Conservation (phyloP, 1,140 invertebrate genomes). For the Euglossa dilemma region DNA sequence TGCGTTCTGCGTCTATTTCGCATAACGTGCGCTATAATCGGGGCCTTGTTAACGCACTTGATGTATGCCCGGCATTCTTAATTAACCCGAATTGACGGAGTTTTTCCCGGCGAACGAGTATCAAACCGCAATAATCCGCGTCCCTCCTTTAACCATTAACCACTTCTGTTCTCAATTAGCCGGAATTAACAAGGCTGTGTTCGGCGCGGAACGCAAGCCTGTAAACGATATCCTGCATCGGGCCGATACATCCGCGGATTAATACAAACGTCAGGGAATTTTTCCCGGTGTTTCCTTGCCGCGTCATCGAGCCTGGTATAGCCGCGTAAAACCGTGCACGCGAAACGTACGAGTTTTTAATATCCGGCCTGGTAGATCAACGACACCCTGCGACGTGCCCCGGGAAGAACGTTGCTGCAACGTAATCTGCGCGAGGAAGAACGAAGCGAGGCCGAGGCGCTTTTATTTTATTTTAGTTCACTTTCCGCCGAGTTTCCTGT, state of each 20-base stretch:
- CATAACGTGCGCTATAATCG: too few species aligned
- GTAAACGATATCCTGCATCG: conserved; percentile 6
- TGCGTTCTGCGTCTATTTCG: too few species aligned
- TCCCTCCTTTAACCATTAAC: conserved; percentile 21
- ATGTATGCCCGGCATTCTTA: not conserved
- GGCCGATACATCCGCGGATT: not conserved
- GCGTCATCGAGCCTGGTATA: not conserved
- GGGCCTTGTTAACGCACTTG: conserved; percentile 4
- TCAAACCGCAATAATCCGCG: conserved; percentile 25
- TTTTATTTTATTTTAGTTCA: too few species aligned
- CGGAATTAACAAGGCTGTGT: conserved; percentile 7
- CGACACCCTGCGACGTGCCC: too few species aligned
- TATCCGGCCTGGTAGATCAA: not conserved
- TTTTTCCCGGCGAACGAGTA: not conserved
- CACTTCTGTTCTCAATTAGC: conserved; percentile 4
- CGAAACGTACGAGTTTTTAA: not conserved
- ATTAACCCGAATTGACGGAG: conserved; percentile 20
- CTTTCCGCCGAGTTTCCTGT: too few species aligned
- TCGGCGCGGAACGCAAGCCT: not conserved
- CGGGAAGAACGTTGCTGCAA: too few species aligned
- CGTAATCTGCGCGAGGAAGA: too few species aligned
- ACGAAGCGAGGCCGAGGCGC: too few species aligned
- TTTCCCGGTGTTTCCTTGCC: not conserved
- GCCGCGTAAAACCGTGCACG: not conserved
- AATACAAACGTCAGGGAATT: not conserved